These are phyloP conservation scores for Oceanodroma leucorhoa DNA, from an alignment of 2,797 vertebrate genomes.

Conservation along the genomic window DNA sequence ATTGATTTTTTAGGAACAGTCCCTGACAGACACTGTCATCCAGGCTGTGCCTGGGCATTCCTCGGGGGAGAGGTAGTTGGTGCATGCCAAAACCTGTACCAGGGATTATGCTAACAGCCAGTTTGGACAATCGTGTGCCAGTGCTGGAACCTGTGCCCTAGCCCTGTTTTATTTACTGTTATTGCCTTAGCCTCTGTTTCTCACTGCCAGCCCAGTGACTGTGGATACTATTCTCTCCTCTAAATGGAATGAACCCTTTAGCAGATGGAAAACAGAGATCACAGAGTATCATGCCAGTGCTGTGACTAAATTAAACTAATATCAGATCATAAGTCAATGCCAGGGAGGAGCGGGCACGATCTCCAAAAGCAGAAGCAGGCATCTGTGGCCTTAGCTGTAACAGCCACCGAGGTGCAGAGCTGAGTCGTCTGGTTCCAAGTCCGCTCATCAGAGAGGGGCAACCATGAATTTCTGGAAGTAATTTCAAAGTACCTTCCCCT, in stretches of 20 bases:
- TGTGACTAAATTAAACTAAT: background rate
- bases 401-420: background rate
- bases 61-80: background rate
- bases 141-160: background rate
- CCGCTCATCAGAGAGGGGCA: background rate
- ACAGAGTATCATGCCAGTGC: background rate
- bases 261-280: background rate
- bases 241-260: background rate
- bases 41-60: background rate
- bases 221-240: background rate
- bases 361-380: background rate
- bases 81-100: background rate
- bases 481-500: background rate
- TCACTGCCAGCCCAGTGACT: background rate
- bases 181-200: background rate
- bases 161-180: background rate
- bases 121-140: background rate
- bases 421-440: background rate
- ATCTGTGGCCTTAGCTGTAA: background rate
- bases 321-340: background rate
- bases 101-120: background rate
- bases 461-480: background rate
- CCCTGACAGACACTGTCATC: background rate
- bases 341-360: rapidly evolving
- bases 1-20: background rate